Conservation (phyloP, 2,113 vertebrate genomes). For the Alethe diademata region DNA sequence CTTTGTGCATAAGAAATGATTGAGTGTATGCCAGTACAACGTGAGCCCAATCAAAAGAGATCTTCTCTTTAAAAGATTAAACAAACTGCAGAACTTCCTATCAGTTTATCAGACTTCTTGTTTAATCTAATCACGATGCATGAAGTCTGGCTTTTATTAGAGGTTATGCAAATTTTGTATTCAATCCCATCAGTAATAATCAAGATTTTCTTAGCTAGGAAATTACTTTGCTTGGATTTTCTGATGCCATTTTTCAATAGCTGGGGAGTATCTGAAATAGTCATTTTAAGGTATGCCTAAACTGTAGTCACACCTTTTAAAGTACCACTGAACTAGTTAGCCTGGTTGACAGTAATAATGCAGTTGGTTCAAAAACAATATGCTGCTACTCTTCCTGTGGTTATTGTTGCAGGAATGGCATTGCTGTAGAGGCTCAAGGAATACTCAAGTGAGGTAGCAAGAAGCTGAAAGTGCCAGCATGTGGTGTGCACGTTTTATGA, state of each 20-base stretch:
- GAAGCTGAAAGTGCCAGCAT: background rate
- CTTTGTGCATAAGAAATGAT: background rate
- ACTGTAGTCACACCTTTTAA: background rate
- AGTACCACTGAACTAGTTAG: background rate
- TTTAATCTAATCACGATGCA: conserved; percentile 11
- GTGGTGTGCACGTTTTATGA: background rate
- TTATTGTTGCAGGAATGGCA: background rate
- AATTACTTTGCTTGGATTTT: background rate
- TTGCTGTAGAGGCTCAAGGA: background rate
- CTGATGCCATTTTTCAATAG: background rate
- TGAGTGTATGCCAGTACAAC: background rate
- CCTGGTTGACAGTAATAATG: background rate
- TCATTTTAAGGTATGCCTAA: background rate
- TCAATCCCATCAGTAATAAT: conserved; percentile 14
- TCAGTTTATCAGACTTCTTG: background rate
- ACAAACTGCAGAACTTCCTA: background rate
- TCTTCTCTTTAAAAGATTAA: conserved; percentile 4
- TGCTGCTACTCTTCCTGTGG: background rate
- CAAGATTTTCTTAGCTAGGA: background rate
- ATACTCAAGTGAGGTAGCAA: background rate
- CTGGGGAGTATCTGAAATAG: background rate
- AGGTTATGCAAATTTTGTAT: conserved; percentile 12
- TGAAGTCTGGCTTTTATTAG: background rate
- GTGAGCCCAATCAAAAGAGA: background rate
- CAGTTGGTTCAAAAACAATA: background rate